These are phyloP conservation scores for Digitonthophagus gazella DNA, from an alignment of 2,888 invertebrate genomes.

Conservation along the genomic window DNA sequence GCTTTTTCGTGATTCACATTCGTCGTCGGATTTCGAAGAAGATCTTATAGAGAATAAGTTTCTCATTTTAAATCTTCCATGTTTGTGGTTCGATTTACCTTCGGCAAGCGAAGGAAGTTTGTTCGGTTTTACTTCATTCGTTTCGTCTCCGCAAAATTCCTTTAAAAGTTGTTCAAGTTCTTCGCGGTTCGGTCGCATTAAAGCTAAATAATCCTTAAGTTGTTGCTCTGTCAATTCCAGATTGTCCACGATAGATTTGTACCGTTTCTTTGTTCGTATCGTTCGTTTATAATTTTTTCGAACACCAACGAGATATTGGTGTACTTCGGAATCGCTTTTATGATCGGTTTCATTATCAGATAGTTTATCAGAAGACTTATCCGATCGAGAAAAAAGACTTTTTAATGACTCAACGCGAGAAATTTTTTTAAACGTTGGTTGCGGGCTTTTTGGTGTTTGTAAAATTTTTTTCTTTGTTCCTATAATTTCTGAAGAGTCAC, in stretches of 20 bases:
- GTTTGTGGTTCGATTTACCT: slow-evolving; percentile 38
- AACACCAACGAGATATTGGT: slow-evolving; percentile 29
- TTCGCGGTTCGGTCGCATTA: slow-evolving; percentile 44
- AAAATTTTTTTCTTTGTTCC: slow-evolving; percentile 31
- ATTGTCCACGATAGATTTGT: slow-evolving; percentile 40
- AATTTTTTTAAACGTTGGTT: slow-evolving; percentile 41
- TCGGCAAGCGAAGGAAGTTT: slow-evolving; percentile 37
- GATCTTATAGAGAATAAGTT: slow-evolving; percentile 39
- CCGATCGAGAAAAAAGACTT: slow-evolving; percentile 52
- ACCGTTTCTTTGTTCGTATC: slow-evolving; percentile 35
- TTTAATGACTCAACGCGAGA: slow-evolving; percentile 57
- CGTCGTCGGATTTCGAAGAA: slow-evolving; percentile 47
- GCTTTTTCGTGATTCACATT: slow-evolving; percentile 35
- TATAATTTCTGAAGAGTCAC: slow-evolving; percentile 58
- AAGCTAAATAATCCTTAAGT: slow-evolving; percentile 44
- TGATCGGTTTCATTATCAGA: slow-evolving; percentile 36
- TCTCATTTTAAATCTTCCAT: slow-evolving; percentile 41
- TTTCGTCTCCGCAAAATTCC: slow-evolving; percentile 35
- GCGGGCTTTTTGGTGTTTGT: slow-evolving; percentile 1
- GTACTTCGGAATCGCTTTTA: slow-evolving; percentile 32
- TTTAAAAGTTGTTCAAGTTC: slow-evolving; percentile 40
- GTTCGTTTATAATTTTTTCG: slow-evolving; percentile 32
- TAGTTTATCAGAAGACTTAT: slow-evolving; percentile 40
- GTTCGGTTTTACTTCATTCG: slow-evolving; percentile 30
- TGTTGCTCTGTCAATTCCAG: slow-evolving; percentile 46